Conservation (phyloP, 1,140 invertebrate genomes). For the Rhagoletis pomonella region DNA sequence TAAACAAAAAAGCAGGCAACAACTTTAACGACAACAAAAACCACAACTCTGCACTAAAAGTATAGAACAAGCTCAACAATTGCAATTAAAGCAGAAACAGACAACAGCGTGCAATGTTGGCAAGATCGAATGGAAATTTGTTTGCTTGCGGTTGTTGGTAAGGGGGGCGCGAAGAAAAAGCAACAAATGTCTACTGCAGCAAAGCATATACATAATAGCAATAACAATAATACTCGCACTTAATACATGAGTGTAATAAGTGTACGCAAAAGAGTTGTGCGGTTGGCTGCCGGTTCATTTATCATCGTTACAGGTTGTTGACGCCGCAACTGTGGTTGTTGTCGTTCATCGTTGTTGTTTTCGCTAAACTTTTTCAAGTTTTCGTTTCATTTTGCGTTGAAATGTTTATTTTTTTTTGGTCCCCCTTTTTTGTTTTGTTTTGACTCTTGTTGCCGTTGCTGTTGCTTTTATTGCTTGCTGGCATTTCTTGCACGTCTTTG, state of each 20-base stretch:
- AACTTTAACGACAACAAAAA: constrained; percentile 28
- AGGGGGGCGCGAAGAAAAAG: background rate
- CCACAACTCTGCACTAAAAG: background rate
- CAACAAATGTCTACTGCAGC: constrained; percentile 5
- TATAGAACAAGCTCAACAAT: background rate
- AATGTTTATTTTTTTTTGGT: constrained; percentile 36
- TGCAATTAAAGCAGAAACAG: constrained; percentile 28
- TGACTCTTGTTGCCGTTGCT: background rate
- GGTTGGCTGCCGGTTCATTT: constrained; percentile 45
- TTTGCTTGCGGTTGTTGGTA: background rate
- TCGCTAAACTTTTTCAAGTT: constrained; percentile 41
- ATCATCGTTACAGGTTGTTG: constrained; percentile 51
- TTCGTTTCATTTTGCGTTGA: constrained; percentile 17
- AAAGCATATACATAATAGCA: background rate
- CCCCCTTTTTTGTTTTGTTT: background rate
- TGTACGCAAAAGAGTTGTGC: constrained; percentile 18
- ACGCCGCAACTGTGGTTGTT: background rate
- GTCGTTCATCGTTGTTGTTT: background rate
- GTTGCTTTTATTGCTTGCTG: constrained; percentile 5
- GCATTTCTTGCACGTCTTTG: background rate
- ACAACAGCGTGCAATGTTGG: background rate
- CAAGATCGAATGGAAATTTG: background rate
- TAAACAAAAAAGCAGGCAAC: background rate
- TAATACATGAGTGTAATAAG: background rate
- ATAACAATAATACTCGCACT: background rate